phyloP scores from a whole-genome alignment of 2,888 invertebrate species.

The Phaedon cochleariae region DNA sequence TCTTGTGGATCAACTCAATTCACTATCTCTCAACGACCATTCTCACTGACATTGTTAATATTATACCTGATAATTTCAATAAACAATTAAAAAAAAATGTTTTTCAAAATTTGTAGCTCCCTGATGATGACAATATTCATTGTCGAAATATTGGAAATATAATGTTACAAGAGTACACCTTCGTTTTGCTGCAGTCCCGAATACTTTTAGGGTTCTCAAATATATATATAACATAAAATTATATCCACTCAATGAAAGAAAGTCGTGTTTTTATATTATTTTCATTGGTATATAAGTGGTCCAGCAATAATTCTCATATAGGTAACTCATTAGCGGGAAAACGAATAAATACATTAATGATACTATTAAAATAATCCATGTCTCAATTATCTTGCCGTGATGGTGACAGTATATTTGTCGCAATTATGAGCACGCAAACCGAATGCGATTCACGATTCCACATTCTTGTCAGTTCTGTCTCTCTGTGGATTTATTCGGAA shows the following conservation, averaged over 20 bases:
- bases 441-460: not conserved
- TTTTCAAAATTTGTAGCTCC: no score
- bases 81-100: no score
- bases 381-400: constrained; percentile 39
- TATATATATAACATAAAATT: no score
- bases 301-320: constrained; percentile 23
- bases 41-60: no score
- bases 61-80: no score
- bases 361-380: constrained; percentile 41
- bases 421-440: constrained; percentile 47
- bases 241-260: not conserved
- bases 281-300: not conserved
- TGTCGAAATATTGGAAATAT: no score
- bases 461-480: not conserved
- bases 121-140: no score
- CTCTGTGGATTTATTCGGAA: not conserved
- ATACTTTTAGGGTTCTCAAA: no score
- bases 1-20: no score
- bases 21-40: no score
- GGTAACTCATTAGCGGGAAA: constrained; percentile 34
- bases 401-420: constrained; percentile 44
- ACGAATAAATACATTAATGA: constrained; percentile 33
- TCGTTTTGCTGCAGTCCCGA: no score
- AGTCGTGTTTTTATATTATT: not conserved
- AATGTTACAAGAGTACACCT: no score